These are phyloP conservation scores for Colistium nudipinnis DNA, from an alignment of 2,113 vertebrate species.

Conservation along the genomic window DNA sequence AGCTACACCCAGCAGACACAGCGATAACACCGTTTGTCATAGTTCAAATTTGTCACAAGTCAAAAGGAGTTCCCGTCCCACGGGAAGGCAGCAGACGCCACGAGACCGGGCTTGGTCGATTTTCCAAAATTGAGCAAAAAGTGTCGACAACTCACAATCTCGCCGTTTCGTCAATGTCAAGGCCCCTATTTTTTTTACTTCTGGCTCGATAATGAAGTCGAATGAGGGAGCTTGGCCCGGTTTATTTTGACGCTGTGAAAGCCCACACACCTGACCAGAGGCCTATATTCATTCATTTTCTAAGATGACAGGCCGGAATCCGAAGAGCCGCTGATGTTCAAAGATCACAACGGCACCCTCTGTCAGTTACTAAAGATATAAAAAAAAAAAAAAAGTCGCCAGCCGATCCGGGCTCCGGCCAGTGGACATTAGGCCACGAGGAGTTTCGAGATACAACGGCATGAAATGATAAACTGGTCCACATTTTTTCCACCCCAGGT, in stretches of 20 bases:
- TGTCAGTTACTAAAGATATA: slow-evolving; percentile 11
- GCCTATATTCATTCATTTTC: no score
- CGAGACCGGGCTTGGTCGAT: background rate
- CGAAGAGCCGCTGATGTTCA: no score
- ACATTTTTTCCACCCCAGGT: slow-evolving; percentile 28
- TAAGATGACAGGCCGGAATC: no score
- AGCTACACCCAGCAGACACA: background rate
- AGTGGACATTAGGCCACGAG: background rate
- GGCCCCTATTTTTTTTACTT: background rate
- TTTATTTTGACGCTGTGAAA: background rate
- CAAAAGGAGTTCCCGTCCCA: background rate
- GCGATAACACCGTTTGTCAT: background rate
- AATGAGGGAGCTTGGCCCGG: background rate
- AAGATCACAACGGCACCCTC: background rate
- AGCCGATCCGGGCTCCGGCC: slow-evolving; percentile 18
- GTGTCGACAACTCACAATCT: background rate
- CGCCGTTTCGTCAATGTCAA: background rate
- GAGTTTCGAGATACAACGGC: background rate
- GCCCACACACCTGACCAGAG: background rate
- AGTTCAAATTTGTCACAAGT: background rate
- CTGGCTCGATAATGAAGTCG: background rate
- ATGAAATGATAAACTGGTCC: slow-evolving; percentile 26
- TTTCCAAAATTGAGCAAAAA: background rate
- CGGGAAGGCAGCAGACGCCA: background rate
- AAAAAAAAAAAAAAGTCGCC: slow-evolving; percentile 31